These are phyloP conservation scores for Gymnodraco acuticeps DNA, from an alignment of 2,797 vertebrate genomes.

Conservation along the genomic window DNA sequence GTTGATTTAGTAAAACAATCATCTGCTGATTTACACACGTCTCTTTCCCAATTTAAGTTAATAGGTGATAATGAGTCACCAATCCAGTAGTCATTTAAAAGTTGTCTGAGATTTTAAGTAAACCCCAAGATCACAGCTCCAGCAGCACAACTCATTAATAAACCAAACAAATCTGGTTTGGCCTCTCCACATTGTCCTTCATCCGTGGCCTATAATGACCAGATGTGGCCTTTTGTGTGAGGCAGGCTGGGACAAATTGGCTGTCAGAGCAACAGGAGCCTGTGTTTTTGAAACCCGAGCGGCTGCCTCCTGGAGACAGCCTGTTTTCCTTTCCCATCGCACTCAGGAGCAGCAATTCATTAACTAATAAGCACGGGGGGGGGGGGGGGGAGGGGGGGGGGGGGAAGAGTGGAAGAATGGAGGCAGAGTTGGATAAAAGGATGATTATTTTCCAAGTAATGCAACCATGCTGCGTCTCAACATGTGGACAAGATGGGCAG, in stretches of 20 bases:
- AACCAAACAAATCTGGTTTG: constrained; percentile 22
- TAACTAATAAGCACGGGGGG: constrained; percentile 78
- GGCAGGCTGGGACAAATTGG: constrained; percentile 75
- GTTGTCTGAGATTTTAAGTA: neutral
- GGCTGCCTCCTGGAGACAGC: constrained; percentile 66
- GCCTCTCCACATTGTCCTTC: constrained; percentile 58
- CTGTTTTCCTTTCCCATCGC: constrained; percentile 83
- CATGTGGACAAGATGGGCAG: constrained; percentile 9
- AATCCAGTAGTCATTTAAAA: neutral
- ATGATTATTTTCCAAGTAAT: constrained; percentile 45
- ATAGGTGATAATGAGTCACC: neutral
- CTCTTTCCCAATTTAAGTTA: no score
- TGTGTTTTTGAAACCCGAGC: constrained; percentile 86
- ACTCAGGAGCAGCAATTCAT: constrained; percentile 81
- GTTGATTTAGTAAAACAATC: no score
- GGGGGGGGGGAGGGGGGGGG: constrained; percentile 1
- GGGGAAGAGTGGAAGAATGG: neutral
- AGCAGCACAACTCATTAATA: constrained; percentile 1
- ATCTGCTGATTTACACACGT: no score
- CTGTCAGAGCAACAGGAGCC: constrained; percentile 80
- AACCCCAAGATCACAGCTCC: constrained; percentile 2
- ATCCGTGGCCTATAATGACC: constrained; percentile 75
- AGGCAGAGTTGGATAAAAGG: constrained; percentile 10
- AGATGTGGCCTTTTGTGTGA: constrained; percentile 82
- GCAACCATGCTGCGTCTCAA: constrained; percentile 28